Evolutionary conservation across 2,113 vertebrate genomes (phyloP).

Genomic region (Sialia sialis): DNA sequence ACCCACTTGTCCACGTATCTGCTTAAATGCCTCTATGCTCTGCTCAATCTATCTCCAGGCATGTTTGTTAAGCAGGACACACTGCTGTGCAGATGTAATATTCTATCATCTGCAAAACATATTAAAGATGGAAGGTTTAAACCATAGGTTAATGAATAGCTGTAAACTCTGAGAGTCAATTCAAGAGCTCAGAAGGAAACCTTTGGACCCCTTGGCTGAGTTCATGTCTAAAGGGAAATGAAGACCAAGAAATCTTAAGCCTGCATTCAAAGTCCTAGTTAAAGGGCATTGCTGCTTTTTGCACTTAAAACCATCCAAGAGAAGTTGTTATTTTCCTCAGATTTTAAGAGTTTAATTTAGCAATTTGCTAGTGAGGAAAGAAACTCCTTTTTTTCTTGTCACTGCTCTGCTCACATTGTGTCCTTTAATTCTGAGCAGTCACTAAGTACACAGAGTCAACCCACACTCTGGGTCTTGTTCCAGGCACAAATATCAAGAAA

Average conservation of each 20-base stretch:
- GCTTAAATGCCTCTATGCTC: not conserved
- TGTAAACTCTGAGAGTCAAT: not conserved
- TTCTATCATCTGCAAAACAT: not conserved
- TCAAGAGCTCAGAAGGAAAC: slow-evolving; percentile 12
- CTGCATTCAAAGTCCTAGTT: not conserved
- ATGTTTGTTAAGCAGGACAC: not conserved
- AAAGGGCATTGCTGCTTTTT: not conserved
- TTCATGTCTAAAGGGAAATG: not conserved
- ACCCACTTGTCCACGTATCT: not conserved
- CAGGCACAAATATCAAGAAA: not conserved
- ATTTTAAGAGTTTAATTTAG: not conserved
- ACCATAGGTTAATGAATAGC: slow-evolving; percentile 25
- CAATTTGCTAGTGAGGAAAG: not conserved
- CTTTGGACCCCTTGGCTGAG: not conserved
- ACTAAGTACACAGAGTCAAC: not conserved
- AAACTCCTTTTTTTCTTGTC: not conserved
- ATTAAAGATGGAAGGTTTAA: not conserved
- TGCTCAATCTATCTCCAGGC: not conserved
- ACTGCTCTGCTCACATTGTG: not conserved
- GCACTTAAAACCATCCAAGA: not conserved
- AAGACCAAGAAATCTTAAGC: not conserved
- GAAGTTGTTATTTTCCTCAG: not conserved
- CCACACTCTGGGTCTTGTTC: not conserved
- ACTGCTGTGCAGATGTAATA: not conserved
- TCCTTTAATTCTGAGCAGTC: not conserved